Evolutionary conservation across 2,797 vertebrate genomes (phyloP), one percentile per base, ranked within the genome.

Genomic region (Lepilemur ruficaudatus): DNA sequence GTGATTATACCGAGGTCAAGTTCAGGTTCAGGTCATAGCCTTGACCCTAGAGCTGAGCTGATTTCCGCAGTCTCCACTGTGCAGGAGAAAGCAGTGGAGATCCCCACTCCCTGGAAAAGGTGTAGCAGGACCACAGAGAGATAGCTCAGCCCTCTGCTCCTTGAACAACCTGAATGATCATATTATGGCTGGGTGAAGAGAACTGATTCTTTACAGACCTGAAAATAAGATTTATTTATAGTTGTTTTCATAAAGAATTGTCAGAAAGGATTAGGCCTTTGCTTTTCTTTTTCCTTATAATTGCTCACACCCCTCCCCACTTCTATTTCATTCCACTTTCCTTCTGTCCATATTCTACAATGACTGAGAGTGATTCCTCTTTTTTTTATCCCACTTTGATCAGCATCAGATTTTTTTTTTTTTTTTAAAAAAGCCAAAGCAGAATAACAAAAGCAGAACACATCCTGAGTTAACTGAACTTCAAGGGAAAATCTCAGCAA

Each of bases 381-480:
- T 63, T 82, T 82, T 82, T 35, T 11, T 25, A 4, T 4, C 12
- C 22, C 2, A 93, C 10, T 97, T 97, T 93, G 92, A 96, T 91
- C 73, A 78, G 43, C 73, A 90, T 89, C 61, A 87, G 86, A 46
- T 86, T 55, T 70, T 55, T 61, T 85, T 89, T 86, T 48, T 13
- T 48, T 73, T 92, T 92, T 63, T 55, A 5, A 22, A 55, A 17
- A 81, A 93, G 55, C 63, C 73, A 81, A 92, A 97, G 96, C 50
- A 46, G 83, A 93, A 94, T 88, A 96, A 48, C 11, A 95, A 92
- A 97, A 97, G 91, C 69, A 84, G 41, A 95, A 95, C 89, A 86
- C 72, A 89, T 72, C 92, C 80, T 84, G 61, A 95, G 69, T 94
- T 96, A 97, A 96, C 73, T 88, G 14, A 96, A 95, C 88, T 96